Evolutionary conservation across 2,113 vertebrate species (phyloP).

Genomic region (Rostratula benghalensis): DNA sequence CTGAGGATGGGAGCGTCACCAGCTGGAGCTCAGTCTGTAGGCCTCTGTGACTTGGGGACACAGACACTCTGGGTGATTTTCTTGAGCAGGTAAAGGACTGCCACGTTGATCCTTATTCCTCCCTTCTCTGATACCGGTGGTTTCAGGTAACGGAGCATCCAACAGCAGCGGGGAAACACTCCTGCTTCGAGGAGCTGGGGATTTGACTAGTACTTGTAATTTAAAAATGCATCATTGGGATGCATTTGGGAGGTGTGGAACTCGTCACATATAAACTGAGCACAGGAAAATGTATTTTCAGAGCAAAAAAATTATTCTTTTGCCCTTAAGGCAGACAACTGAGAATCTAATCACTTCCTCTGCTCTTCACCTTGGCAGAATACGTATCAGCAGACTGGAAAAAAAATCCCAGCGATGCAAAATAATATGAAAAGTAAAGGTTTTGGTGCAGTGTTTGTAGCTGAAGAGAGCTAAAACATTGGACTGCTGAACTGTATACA

Average conservation of each 20-base stretch:
- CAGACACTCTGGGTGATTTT: not conserved
- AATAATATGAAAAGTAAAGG: not conserved
- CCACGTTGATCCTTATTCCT: not conserved
- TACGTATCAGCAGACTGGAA: not conserved
- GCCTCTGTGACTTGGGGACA: not conserved
- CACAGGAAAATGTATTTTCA: not conserved
- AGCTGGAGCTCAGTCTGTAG: not conserved
- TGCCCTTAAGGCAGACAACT: not conserved
- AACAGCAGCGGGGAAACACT: not conserved
- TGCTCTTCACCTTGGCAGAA: fast-evolving
- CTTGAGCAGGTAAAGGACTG: not conserved
- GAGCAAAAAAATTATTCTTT: not conserved
- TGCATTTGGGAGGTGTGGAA: not conserved
- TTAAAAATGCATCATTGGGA: not conserved
- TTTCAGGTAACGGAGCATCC: not conserved
- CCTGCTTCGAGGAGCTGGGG: not conserved
- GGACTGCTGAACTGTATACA: not conserved
- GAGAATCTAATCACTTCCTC: not conserved
- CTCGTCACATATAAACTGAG: not conserved
- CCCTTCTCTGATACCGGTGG: no score
- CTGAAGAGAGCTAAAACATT: not conserved
- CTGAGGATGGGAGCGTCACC: not conserved
- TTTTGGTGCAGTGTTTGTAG: not conserved
- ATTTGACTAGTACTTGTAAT: not conserved
- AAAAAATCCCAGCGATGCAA: not conserved